These are phyloP conservation scores for Monopterus albus DNA, from an alignment of 2,113 vertebrate species.

Conservation along the genomic window DNA sequence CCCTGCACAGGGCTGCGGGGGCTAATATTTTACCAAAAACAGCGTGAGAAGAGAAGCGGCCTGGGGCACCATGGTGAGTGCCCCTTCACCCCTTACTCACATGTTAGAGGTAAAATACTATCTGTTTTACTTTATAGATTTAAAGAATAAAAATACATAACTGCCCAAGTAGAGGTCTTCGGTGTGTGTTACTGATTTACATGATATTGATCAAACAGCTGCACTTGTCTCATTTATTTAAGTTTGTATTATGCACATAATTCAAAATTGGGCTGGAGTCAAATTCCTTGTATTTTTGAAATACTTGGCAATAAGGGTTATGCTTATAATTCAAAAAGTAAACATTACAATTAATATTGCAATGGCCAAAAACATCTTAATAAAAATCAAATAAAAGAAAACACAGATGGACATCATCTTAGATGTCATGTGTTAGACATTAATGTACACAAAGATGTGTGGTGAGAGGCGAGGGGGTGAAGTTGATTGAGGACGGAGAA, in stretches of 20 bases:
- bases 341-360: background rate
- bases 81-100: slow-evolving; percentile 79
- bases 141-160: slow-evolving; percentile 47
- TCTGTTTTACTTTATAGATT: slow-evolving; percentile 31
- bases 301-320: too few relatives aligned
- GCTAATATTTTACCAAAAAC: slow-evolving; percentile 94
- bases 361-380: background rate
- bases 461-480: slow-evolving; percentile 25
- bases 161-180: slow-evolving; percentile 5
- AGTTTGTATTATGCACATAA: background rate
- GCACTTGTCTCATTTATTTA: background rate
- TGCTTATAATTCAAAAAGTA: too few relatives aligned
- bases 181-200: background rate
- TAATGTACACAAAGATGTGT: slow-evolving; percentile 3
- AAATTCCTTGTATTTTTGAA: too few relatives aligned
- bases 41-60: slow-evolving; percentile 90
- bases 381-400: slow-evolving; percentile 4
- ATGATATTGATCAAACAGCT: slow-evolving; percentile 2
- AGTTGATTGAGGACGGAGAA: slow-evolving; percentile 54
- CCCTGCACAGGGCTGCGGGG: slow-evolving; percentile 79
- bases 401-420: background rate
- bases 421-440: slow-evolving; percentile 7
- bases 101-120: slow-evolving; percentile 61
- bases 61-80: slow-evolving; percentile 85
- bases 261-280: too few relatives aligned